Evolutionary conservation across 2,888 invertebrate species (phyloP), one percentile per base, ranked within the genome.

Genomic region (Xestia c-nigrum): DNA sequence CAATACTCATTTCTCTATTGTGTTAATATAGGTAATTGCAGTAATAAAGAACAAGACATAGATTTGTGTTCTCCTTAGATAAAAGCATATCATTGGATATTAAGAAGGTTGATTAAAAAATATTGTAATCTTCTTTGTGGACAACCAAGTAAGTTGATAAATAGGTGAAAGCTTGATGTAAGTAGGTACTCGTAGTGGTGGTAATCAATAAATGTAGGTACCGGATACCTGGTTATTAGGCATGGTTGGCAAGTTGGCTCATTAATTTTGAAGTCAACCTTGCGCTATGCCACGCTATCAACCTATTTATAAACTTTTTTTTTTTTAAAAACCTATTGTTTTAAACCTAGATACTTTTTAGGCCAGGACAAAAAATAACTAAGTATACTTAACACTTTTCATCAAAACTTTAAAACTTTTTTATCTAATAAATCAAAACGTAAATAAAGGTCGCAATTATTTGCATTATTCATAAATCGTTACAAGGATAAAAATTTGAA

Each of bases 391-490:
- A n/a, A 38, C 43, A 73, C 52, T 40, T 67, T 75, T 68, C 24
- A 64, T n/a, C n/a, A n/a, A n/a, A n/a, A n/a, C n/a, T n/a, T n/a
- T n/a, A n/a, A n/a, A n/a, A n/a, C n/a, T n/a, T n/a, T n/a, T n/a
- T n/a, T n/a, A 66, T 84, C 67, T 76, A 64, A 83, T 80, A 68
- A 69, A 83, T 80, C 73, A 85, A 83, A 84, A 81, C 63, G 16
- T 64, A 72, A 81, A 79, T 67, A 67, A 70, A 84, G 74, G 66
- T 78, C 81, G 78, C 74, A 80, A 72, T 71, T 74, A 77, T 81
- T 80, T 70, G 79, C 76, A 88, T 85, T 81, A 85, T 86, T 85
- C 80, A 87, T 87, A 64, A 82, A 74, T 73, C 78, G 63, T 66
- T 65, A 67, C 65, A 75, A 80, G 79, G 76, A 86, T 80, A 84